phyloP scores from a whole-genome alignment of 2,888 invertebrate species.

The Leptinotarsa haldemani region DNA sequence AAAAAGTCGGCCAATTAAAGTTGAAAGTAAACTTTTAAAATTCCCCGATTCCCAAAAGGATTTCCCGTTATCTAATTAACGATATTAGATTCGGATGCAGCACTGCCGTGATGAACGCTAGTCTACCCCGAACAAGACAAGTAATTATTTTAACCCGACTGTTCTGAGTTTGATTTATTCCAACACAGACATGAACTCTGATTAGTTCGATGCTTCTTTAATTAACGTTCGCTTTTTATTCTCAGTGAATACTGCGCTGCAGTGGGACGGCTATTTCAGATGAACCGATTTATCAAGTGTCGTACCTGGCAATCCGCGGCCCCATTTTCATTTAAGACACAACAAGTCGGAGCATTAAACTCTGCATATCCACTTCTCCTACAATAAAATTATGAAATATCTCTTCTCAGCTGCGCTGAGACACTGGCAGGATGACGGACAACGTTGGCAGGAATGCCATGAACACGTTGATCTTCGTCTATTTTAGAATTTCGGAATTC shows the following conservation, averaged over 20 bases:
- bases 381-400: conserved; percentile 42
- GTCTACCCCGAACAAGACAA: conserved; percentile 66
- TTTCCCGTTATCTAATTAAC: conserved; percentile 66
- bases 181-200: conserved; percentile 66
- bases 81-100: conserved; percentile 67
- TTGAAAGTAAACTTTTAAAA: conserved; percentile 55
- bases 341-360: conserved; percentile 38
- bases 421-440: conserved; percentile 15
- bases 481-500: background rate
- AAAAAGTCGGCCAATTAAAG: conserved; percentile 50
- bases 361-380: conserved; percentile 33
- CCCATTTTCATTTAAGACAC: conserved; percentile 48
- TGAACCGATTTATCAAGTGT: conserved; percentile 61
- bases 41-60: conserved; percentile 60
- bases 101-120: conserved; percentile 65
- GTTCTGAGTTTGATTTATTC: conserved; percentile 67
- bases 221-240: conserved; percentile 65
- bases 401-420: conserved; percentile 22
- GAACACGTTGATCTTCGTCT: background rate
- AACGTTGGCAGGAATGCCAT: background rate
- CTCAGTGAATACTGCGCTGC: conserved; percentile 57
- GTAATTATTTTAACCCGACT: conserved; percentile 67
- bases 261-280: conserved; percentile 59
- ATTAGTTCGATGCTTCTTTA: conserved; percentile 68
- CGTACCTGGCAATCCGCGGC: conserved; percentile 55